Conservation (phyloP, 92 coral and sea anemone genomes). For the Parazoanthus atlanticus region DNA sequence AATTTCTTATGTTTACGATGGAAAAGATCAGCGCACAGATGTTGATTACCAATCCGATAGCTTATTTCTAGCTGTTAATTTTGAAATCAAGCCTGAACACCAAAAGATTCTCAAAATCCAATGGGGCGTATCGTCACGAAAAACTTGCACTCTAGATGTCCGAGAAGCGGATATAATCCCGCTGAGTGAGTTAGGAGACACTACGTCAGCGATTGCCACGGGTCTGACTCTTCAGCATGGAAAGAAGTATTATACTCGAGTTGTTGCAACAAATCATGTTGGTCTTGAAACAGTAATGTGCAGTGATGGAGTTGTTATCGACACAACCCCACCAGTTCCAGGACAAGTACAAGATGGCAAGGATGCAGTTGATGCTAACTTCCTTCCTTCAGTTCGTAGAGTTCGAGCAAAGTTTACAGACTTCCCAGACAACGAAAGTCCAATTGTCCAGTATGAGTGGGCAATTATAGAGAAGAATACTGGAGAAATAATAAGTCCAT, state of each 20-base stretch:
- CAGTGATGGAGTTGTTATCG: conserved; percentile 84
- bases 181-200: conserved; percentile 79
- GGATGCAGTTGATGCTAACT: conserved; percentile 61
- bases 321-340: conserved; percentile 84
- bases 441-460: conserved; percentile 91
- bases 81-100: conserved; percentile 56
- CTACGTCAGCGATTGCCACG: conserved; percentile 78
- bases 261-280: conserved; percentile 71
- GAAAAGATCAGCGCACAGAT: conserved; percentile 59
- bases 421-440: conserved; percentile 85
- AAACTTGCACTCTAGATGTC: conserved; percentile 75
- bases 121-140: conserved; percentile 84
- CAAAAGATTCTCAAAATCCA: conserved; percentile 64
- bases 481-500: conserved; percentile 64
- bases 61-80: conserved; percentile 75
- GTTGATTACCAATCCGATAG: conserved; percentile 77
- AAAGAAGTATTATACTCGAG: conserved; percentile 77
- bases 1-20: conserved; percentile 82
- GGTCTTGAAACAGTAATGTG: conserved; percentile 89
- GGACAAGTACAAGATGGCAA: conserved; percentile 73
- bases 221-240: conserved; percentile 74
- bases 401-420: conserved; percentile 73
- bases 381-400: conserved; percentile 73
- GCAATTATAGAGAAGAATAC: conserved; percentile 54
- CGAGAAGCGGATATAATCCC: conserved; percentile 76